Base-by-base conservation (phyloP, 1,140 invertebrate species). In the Chironomus striatipennis region DNA sequence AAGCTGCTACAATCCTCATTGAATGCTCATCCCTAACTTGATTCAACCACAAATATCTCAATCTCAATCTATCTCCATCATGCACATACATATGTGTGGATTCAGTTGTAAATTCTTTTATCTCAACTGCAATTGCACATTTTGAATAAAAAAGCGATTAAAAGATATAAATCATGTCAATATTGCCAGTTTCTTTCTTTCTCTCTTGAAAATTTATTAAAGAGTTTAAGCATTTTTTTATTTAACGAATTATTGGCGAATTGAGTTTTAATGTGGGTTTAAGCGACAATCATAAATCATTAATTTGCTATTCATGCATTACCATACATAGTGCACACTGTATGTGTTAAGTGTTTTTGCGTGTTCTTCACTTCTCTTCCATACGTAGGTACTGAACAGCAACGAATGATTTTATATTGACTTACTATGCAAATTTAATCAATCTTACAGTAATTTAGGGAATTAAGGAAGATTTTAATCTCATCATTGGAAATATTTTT, bases 331-430 rank as follows among this genome's bases (percentile, higher is more conserved):
- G 47, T 57, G 47, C 8, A 57, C 47, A 57, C 47, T 57, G 47
- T 57, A 57, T 57, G 47, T 57, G 47, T 57, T 57, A 57, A 57
- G 47, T 57, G 47, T 57, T 57, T 57, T 57, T 57, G 47, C 47
- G 47, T 57, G 47, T 57, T 57, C 47, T 10, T 57, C 12, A n/a
- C n/a, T 15, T 57, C 47, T n/a, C 47, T 2, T 34, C 24, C 24
- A 34, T 34, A 34, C 24, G 24, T 34, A 34, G 24, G 24, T 34
- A 34, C 5, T 34, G 24, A 34, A 34, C 24, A 34, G 24, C 5
- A 34, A 34, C 24, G 24, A 34, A 34, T 34, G 24, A 34, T 1
- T n/a, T n/a, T 34, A 34, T 34, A 34, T 34, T 34, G 24, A 34
- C 24, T 34, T 34, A 2, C 1, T 34, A 34, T 34, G 24, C 24